Conservation (phyloP, 2,888 invertebrate genomes). For the Tetropium fuscum region DNA sequence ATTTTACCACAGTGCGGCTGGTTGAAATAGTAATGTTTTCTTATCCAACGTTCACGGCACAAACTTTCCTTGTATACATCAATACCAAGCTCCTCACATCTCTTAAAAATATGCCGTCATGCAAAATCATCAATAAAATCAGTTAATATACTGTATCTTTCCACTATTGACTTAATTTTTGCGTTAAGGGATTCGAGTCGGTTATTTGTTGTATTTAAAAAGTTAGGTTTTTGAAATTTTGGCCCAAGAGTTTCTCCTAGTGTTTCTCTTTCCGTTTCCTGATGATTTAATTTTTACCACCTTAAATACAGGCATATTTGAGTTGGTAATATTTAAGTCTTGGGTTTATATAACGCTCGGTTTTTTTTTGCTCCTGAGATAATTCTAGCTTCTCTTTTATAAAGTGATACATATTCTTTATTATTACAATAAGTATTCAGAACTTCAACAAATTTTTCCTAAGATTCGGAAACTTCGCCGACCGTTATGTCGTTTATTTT, state of each 20-base stretch:
- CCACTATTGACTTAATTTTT: conserved; percentile 8
- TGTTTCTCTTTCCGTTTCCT: too few species aligned
- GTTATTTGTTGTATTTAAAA: conserved; percentile 11
- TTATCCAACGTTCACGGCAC: conserved; percentile 8
- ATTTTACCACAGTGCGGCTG: conserved; percentile 2
- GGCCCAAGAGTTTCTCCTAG: conserved; percentile 3
- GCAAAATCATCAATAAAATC: conserved; percentile 6
- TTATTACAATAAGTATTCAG: too few species aligned
- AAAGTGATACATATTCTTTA: too few species aligned
- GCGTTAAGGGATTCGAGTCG: conserved; percentile 6
- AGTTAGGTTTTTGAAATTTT: conserved; percentile 4
- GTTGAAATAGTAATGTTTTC: conserved; percentile 6
- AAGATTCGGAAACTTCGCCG: too few species aligned
- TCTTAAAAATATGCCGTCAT: conserved; percentile 1
- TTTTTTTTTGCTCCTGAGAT: too few species aligned
- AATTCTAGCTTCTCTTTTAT: too few species aligned
- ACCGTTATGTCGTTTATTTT: too few species aligned
- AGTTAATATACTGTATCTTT: conserved; percentile 2
- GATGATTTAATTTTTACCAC: too few species aligned
- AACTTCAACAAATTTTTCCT: too few species aligned
- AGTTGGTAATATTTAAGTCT: too few species aligned
- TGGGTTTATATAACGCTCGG: too few species aligned
- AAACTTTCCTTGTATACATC: conserved; percentile 7
- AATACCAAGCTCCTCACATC: conserved; percentile 1
- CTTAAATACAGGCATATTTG: too few species aligned